Base-by-base conservation (phyloP, 2,797 vertebrate species). In the Enteromius trimaculatus region DNA sequence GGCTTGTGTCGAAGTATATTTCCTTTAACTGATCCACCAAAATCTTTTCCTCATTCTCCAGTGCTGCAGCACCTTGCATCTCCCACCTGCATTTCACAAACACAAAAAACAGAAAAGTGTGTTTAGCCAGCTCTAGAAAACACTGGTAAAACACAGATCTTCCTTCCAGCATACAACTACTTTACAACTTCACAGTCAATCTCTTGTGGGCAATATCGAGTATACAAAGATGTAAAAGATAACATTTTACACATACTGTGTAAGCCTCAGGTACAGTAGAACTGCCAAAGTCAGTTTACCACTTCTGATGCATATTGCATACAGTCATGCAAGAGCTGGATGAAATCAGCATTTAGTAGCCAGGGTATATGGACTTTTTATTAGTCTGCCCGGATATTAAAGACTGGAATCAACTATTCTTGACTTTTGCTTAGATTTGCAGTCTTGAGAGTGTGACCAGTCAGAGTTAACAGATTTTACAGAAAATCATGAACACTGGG, bases 11-110 rank as follows among this genome's bases (percentile, higher is more conserved):
- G 87, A 95, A 95, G 92, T 93, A 96, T 16, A 92, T 88, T 90
- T 88, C 94, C 92, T 94, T 94, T 83, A 99, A 94, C 80, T 95
- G 93, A 87, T 96, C 93, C 86, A 97, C 90, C 91, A 97, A 95
- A 72, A 84, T 79, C 88, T 92, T 94, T 89, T 98, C 97, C 83
- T 95, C 95, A 4, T 96, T 96, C 90, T 96, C 95, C 86, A 99
- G 93, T 89, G 84, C 92, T 37, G 95, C 96, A 53, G 84, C 93
- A 47, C 96, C 94, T 91, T 93, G 96, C 95, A 97, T 96, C 92
- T 99, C 98, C 97, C 98, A 99, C 90, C 97, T 99, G 95, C 89
- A 95, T 95, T 65, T 78, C 60, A 64, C 23, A 31, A 78, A 65
- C 62, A 65, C n/a, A 72, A 3, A 72, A 72, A 72, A 72, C 42